These are phyloP conservation scores for Macrophya annulata DNA, from an alignment of 2,888 invertebrate genomes.

Conservation along the genomic window DNA sequence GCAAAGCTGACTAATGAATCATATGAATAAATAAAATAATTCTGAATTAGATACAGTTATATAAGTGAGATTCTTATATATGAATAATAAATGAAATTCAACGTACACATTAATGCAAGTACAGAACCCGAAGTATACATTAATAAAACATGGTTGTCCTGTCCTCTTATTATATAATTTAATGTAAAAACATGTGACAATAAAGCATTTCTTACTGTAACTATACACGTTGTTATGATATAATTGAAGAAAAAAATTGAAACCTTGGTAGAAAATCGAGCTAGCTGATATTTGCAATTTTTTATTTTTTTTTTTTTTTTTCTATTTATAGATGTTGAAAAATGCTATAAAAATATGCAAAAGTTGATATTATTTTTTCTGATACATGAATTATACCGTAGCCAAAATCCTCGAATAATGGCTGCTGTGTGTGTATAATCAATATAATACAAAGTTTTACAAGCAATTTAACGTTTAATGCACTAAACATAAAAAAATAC, in stretches of 20 bases:
- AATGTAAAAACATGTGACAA: constrained; percentile 54
- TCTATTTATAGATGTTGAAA: not conserved
- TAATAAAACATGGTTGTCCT: constrained; percentile 6
- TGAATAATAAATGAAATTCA: constrained; percentile 1
- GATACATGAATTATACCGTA: not conserved
- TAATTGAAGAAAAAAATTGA: not conserved
- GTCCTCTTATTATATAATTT: constrained; percentile 43
- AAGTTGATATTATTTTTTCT: not conserved
- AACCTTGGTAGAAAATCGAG: not conserved
- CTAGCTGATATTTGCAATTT: not conserved
- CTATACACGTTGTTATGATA: constrained; percentile 3
- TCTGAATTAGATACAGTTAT: not conserved
- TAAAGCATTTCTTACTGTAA: constrained; percentile 55
- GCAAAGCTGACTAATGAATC: not conserved
- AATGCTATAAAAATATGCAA: not conserved
- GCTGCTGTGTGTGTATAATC: not conserved
- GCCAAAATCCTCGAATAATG: not conserved
- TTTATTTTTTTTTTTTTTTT: not conserved
- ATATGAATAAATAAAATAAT: not conserved
- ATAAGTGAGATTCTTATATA: not conserved
- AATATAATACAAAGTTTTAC: constrained; percentile 36
- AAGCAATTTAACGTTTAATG: constrained; percentile 39
- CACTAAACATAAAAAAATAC: constrained; percentile 1
- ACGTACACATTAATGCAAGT: not conserved
- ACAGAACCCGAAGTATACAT: constrained; percentile 6